Percentiles rank a stretch among this genome's conserved stretches.
Evolutionary conservation across 1,140 invertebrate species (phyloP).

Genomic region (Musca domestica): DNA sequence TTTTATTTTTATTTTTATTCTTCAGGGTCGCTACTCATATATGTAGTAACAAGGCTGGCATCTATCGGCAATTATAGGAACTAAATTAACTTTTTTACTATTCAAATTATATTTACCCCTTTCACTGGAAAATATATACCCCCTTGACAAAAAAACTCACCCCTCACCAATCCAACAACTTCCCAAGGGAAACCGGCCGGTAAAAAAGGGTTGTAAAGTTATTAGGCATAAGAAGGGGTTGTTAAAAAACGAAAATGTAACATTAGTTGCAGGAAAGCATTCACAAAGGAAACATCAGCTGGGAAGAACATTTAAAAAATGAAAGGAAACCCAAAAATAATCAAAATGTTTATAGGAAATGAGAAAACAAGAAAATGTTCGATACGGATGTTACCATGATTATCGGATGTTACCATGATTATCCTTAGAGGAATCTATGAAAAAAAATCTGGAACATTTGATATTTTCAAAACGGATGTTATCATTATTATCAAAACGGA

Average conservation of each 20-base stretch:
- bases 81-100: neutral
- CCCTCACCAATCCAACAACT: neutral
- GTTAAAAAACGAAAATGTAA: neutral
- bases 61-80: neutral
- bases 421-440: no score
- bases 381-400: no score
- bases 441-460: no score
- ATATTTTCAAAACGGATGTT: no score
- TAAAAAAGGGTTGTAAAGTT: neutral
- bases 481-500: no score
- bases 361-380: neutral
- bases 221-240: neutral
- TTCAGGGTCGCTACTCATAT: no score
- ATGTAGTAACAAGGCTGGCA: neutral
- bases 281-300: neutral
- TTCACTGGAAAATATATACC: neutral
- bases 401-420: no score
- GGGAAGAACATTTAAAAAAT: neutral
- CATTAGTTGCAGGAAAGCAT: neutral
- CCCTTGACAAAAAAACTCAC: neutral
- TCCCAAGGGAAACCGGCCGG: neutral
- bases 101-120: slow-evolving; percentile 5
- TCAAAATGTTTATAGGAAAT: neutral
- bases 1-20: no score
- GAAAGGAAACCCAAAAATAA: neutral